Evolutionary conservation across 2,797 vertebrate species (phyloP), one percentile per base, ranked within the genome.

Genomic region (Falco concolor): DNA sequence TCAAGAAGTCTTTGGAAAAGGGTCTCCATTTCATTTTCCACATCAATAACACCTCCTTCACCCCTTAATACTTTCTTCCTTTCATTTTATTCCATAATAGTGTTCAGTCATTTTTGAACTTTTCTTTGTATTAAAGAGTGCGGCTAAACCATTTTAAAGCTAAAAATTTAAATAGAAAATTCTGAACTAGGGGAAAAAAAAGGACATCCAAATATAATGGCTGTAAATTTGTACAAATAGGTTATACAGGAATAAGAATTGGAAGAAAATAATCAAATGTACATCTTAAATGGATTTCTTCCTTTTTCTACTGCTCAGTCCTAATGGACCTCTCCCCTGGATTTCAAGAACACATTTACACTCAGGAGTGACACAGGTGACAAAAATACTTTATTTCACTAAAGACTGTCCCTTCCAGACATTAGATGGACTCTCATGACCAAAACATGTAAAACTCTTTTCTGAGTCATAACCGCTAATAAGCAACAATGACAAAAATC

Each of bases 51-150:
- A 79, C 49, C 59, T 93, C 56, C 67, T 93, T 94, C 83, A 93
- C 34, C 74, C 38, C 85, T 90, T 93, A 96, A 94, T 96, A 77
- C 74, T 79, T 70, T 94, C 27, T 95, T 89, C 36, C 59, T 95
- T 93, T 95, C 84, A 57, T 92, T 95, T 85, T 24, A n/a, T 94
- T 95, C 86, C 68, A 74, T 89, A 89, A 64, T 47, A 77, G 38
- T 57, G 9, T 95, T 96, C 93, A 95, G 59, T 50, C 59, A 72
- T 84, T 93, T 93, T 87, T 53, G 19, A 70, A 74, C 56, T 56
- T 93, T 88, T 93, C 83, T 95, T 95, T 97, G 70, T 95, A 90
- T 93, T 94, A 96, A 93, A 91, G 88, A 42, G 52, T 70, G 59
- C 76, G 52, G 54, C 14, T 87, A 90, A 93, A 76, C 21, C 19